Conservation (phyloP, 2,888 invertebrate species). For the Anoplius nigerrimus region DNA sequence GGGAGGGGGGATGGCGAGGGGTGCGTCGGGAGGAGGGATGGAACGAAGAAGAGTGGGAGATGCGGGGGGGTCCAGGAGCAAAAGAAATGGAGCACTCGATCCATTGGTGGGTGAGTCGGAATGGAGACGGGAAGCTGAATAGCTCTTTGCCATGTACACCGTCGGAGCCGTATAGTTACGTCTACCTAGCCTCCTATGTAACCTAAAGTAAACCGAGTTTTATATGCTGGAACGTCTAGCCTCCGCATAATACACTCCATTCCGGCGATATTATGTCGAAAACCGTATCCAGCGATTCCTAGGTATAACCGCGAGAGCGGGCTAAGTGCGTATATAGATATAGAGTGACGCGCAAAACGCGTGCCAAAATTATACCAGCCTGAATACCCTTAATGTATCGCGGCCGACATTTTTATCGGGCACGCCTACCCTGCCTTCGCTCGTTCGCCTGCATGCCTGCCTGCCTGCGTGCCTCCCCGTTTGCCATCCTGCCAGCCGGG, state of each 20-base stretch:
- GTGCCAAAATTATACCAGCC: conserved; percentile 71
- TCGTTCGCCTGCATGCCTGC: not conserved
- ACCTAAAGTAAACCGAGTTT: conserved; percentile 70
- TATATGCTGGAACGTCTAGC: conserved; percentile 62
- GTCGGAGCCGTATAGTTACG: conserved; percentile 32
- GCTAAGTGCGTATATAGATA: conserved; percentile 32
- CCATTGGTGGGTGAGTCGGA: conserved; percentile 37
- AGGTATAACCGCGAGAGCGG: conserved; percentile 20
- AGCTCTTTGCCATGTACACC: conserved; percentile 33
- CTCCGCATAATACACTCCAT: conserved; percentile 62
- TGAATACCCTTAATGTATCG: conserved; percentile 57
- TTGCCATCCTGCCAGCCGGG: no score
- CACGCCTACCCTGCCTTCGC: conserved; percentile 38
- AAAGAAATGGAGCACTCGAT: conserved; percentile 44
- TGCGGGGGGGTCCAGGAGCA: not conserved
- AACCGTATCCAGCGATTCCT: conserved; percentile 51
- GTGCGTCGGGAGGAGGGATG: conserved; percentile 18
- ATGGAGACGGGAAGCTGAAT: conserved; percentile 58
- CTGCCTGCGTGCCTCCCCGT: conserved; percentile 1
- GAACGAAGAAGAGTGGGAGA: conserved; percentile 9
- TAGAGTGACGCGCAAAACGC: conserved; percentile 60
- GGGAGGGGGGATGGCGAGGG: not conserved
- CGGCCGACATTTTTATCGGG: conserved; percentile 60
- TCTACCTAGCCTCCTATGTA: conserved; percentile 51
- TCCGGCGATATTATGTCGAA: conserved; percentile 49